Percentiles rank a stretch among this genome's conserved stretches.
Evolutionary conservation across 2,113 vertebrate genomes (phyloP).

Genomic region (Mustela lutreola): DNA sequence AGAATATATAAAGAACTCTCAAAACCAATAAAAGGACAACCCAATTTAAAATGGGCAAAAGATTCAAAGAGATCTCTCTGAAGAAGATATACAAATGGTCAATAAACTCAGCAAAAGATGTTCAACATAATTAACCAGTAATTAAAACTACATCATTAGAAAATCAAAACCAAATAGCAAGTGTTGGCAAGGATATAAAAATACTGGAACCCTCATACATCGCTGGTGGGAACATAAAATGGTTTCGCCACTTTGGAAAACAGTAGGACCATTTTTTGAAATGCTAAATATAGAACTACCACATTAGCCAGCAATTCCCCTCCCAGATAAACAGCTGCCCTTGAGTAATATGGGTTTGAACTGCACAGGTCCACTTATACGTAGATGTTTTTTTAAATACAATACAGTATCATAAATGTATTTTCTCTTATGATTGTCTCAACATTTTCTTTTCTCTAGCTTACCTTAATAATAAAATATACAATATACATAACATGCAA

Average conservation of each 20-base stretch:
- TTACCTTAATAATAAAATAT: background rate
- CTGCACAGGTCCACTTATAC: background rate
- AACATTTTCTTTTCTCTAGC: background rate
- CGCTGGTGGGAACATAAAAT: background rate
- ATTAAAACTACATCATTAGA: background rate
- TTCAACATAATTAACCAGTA: background rate
- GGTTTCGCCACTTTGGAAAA: background rate
- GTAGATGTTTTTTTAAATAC: background rate
- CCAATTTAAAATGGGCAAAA: background rate
- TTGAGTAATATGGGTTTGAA: background rate
- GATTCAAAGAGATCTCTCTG: background rate
- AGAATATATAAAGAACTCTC: background rate
- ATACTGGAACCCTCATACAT: background rate
- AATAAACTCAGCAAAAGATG: background rate
- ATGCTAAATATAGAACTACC: background rate
- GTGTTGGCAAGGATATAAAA: background rate
- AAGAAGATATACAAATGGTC: background rate
- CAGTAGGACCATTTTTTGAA: background rate
- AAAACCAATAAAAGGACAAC: slow-evolving; percentile 1
- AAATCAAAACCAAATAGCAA: slow-evolving; percentile 41
- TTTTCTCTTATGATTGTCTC: background rate
- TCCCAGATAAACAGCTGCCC: background rate
- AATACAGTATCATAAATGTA: background rate
- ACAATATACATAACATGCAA: background rate
- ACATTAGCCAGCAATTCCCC: background rate